These are phyloP conservation scores for Bathybates hornii DNA, from an alignment of 2,113 vertebrate genomes.

Conservation along the genomic window DNA sequence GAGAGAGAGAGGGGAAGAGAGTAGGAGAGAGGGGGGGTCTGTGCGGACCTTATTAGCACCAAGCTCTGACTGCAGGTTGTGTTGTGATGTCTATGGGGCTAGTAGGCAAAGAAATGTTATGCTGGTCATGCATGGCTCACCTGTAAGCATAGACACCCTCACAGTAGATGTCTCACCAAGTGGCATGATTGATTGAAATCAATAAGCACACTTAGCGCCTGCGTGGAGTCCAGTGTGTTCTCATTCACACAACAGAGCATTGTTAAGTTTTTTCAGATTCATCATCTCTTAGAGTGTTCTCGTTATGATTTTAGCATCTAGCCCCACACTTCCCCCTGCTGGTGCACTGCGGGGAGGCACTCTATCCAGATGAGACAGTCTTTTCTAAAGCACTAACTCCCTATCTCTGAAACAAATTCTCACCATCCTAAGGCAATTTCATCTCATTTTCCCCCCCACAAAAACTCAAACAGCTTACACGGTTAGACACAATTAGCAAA, in stretches of 20 bases:
- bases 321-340: slow-evolving; percentile 27
- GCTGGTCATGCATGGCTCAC: neutral
- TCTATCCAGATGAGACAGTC: neutral
- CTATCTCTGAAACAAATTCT: neutral
- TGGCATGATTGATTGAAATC: neutral
- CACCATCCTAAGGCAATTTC: neutral
- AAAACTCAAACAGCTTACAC: neutral
- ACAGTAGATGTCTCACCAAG: neutral
- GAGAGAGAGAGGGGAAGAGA: neutral
- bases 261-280: neutral
- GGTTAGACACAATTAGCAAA: neutral
- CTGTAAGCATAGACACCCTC: neutral
- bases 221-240: neutral
- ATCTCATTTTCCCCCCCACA: fast-evolving
- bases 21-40: fast-evolving
- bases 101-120: neutral
- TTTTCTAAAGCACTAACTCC: neutral
- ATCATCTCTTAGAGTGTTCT: neutral
- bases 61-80: neutral
- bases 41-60: neutral
- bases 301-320: neutral
- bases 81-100: neutral
- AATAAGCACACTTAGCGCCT: neutral
- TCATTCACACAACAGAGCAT: neutral
- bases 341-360: neutral